Percentiles rank a stretch among this genome's conserved stretches.
Evolutionary conservation across 2,888 invertebrate species (phyloP).

Genomic region (Lordiphosa fenestrarum): DNA sequence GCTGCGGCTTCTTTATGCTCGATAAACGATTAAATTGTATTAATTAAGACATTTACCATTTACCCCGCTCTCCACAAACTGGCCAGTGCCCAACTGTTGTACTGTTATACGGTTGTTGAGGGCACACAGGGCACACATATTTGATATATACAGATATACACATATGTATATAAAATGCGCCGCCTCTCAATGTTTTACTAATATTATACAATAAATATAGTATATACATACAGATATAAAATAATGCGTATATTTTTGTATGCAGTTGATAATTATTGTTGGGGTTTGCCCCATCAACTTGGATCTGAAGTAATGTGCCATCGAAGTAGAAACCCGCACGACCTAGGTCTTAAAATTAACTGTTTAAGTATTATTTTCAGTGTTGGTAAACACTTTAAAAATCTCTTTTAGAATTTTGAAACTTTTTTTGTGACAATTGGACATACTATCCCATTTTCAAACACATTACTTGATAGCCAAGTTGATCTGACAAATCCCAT

Average conservation of each 20-base stretch:
- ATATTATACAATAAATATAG: slow-evolving; percentile 8
- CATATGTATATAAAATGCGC: slow-evolving; percentile 18
- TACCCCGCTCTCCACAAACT: not conserved
- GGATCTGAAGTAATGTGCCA: too few species aligned
- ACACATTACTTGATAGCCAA: too few species aligned
- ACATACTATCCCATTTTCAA: too few species aligned
- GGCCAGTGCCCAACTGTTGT: slow-evolving; percentile 13
- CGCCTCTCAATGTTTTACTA: slow-evolving; percentile 36
- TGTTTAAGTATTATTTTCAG: too few species aligned
- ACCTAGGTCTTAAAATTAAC: too few species aligned
- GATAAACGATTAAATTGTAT: not conserved
- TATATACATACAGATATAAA: slow-evolving; percentile 6
- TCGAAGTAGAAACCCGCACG: too few species aligned
- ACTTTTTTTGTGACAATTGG: too few species aligned
- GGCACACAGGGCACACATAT: slow-evolving; percentile 1
- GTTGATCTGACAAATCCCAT: too few species aligned
- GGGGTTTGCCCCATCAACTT: too few species aligned
- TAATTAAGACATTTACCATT: not conserved
- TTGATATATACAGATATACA: slow-evolving; percentile 13
- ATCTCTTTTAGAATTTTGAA: too few species aligned
- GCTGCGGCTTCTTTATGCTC: not conserved
- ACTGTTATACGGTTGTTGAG: slow-evolving; percentile 28
- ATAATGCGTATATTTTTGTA: slow-evolving; percentile 37
- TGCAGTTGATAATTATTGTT: slow-evolving; percentile 48
- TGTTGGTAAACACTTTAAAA: too few species aligned